Base-by-base conservation (phyloP, 2,888 invertebrate genomes). In the Apodemia duryi region DNA sequence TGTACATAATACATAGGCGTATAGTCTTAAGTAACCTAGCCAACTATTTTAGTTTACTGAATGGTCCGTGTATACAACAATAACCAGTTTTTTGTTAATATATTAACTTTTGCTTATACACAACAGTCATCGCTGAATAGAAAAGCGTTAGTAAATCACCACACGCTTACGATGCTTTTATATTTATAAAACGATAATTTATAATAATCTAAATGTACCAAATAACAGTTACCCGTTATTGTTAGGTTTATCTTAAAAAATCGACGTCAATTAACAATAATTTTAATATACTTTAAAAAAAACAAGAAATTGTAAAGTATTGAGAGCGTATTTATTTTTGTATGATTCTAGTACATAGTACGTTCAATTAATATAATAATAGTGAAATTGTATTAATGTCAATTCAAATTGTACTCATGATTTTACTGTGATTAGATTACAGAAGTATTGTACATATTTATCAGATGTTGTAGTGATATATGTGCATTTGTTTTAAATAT, bases 1-100 rank as follows among this genome's bases (percentile, higher is more conserved):
- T 84, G 83, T 88, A 85, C 81, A 85, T 87, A 83, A 75, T 75
- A 76, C 75, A 71, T 73, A 75, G 73, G 71, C 70, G 63, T 62
- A 72, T 57, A 70, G 68, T 62, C 57, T 64, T 57, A 67, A 64
- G 62, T 67, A 65, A 67, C 63, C 65, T 67, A 68, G 66, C 64
- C 63, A 41, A 54, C 43, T 60, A 28, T 35, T 32, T 13, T 64
- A 61, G 63, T 64, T 64, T 63, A 52, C 61, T 57, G 11, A 57
- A 32, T 32, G 29, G 63, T 52, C 28, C 57, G 61, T 64, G 60
- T 68, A 64, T 66, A 57, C 60, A 63, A 57, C 51, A 62, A 28
- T 13, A 46, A 61, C 51, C 38, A 11, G 3, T 13, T 64, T 35
- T 35, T 41, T 51, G 21, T n/a, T 51, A 21, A 51, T 2, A 32